These are phyloP conservation scores for Akabosia matsudoensis DNA, from an alignment of 1,140 invertebrate genomes.

Conservation along the genomic window DNA sequence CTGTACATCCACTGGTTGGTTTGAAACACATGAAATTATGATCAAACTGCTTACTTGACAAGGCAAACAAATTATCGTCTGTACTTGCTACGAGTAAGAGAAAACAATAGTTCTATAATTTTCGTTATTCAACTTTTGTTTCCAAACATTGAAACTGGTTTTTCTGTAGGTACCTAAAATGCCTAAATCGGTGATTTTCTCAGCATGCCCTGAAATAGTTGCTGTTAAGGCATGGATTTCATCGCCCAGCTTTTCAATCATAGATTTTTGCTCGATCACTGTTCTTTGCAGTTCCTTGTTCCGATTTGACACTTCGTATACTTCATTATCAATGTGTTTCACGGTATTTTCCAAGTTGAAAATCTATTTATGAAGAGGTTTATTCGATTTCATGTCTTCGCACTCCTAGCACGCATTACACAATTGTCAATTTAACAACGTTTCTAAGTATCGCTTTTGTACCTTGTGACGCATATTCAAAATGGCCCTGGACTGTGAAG, in stretches of 20 bases:
- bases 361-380: not conserved
- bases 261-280: not conserved
- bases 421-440: not conserved
- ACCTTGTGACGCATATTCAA: not conserved
- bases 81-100: not conserved
- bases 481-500: not conserved
- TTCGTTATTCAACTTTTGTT: not conserved
- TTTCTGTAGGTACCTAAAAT: not conserved
- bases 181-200: too few species aligned
- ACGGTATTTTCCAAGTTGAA: not conserved
- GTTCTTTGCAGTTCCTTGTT: not conserved
- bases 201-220: too few species aligned
- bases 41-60: not conserved
- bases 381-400: slow-evolving; percentile 1
- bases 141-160: not conserved
- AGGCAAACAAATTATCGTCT: not conserved
- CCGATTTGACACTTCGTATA: not conserved
- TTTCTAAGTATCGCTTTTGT: not conserved
- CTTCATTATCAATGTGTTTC: not conserved
- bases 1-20: too few species aligned
- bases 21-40: too few species aligned
- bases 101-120: too few species aligned
- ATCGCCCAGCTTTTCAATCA: not conserved
- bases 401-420: not conserved
- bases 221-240: too few species aligned